Evolutionary conservation across 2,113 vertebrate genomes (phyloP), one percentile per base, ranked within the genome.

Genomic region (Phylloscopus whistleri): DNA sequence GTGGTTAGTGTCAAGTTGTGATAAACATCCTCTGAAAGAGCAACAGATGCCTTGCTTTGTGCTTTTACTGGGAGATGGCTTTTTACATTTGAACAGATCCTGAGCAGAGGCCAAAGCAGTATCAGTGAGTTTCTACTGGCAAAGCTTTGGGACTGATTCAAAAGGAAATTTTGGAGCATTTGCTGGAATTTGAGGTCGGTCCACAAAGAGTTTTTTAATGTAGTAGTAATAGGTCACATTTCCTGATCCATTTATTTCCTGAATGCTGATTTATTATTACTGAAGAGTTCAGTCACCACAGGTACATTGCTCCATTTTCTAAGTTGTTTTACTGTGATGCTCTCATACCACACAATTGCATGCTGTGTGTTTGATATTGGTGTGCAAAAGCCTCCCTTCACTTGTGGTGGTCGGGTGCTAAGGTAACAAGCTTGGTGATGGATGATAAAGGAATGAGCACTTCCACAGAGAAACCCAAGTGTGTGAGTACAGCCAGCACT

Each of bases 11-110:
- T 96, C 73, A 94, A 85, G 31, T 62, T 31, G 33, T 96, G 94
- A 89, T 89, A 85, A 96, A 95, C 84, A 75, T 69, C 76, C 60
- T 92, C 82, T 85, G 89, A 93, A 96, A 95, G 55, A 75, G 48
- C 58, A 68, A 90, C 60, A 90, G 59, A 80, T 74, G 79, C 49
- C 78, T 76, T 83, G 73, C 82, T 79, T 81, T 94, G n/a, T 46
- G 89, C 41, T 93, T 62, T 84, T 70, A 33, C 72, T 70, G 63
- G 81, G 63, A 92, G 43, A 81, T 70, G 52, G 51, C 67, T 39
- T 78, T 23, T 76, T 35, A 60, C 60, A 23, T 78, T 41, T 80
- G 73, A 80, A 24, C 49, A 59, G 13, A 15, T 91, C 75, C n/a
- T 58, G 52, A 37, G 49, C 8, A 33, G 22, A 75, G 33, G 63